These are phyloP conservation scores for Eira barbara DNA, from an alignment of 2,113 vertebrate species.

Conservation along the genomic window DNA sequence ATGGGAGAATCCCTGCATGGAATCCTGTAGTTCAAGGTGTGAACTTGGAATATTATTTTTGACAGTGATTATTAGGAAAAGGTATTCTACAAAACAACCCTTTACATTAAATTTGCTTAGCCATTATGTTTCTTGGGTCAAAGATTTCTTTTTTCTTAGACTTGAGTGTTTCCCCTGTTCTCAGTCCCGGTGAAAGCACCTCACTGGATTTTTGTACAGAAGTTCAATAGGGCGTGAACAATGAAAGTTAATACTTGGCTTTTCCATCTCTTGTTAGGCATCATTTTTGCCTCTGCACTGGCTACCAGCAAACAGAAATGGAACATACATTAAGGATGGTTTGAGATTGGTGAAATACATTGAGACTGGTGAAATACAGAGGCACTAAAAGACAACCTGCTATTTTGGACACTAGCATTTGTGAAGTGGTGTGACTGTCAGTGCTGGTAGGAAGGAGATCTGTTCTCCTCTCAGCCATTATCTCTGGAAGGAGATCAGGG, in stretches of 20 bases:
- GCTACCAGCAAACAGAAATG: background rate
- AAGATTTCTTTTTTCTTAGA: background rate
- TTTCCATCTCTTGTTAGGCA: background rate
- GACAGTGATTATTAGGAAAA: background rate
- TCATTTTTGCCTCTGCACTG: background rate
- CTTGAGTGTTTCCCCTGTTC: background rate
- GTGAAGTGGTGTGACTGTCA: background rate
- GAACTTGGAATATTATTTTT: slow-evolving; percentile 7
- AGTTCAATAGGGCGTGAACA: background rate
- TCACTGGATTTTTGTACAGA: background rate
- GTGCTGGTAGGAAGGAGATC: background rate
- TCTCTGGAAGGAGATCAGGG: background rate
- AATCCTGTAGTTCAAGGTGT: slow-evolving; percentile 31
- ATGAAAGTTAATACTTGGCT: background rate
- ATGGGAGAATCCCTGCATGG: background rate
- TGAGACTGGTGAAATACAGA: background rate
- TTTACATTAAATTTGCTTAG: background rate
- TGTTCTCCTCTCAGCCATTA: background rate
- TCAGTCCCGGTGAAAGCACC: background rate
- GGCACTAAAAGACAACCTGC: background rate
- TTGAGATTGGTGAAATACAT: background rate
- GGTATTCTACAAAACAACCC: background rate
- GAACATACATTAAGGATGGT: no score
- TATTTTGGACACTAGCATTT: background rate
- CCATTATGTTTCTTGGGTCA: background rate